Conservation (phyloP, 2,797 vertebrate genomes). For the Coilia nasus region DNA sequence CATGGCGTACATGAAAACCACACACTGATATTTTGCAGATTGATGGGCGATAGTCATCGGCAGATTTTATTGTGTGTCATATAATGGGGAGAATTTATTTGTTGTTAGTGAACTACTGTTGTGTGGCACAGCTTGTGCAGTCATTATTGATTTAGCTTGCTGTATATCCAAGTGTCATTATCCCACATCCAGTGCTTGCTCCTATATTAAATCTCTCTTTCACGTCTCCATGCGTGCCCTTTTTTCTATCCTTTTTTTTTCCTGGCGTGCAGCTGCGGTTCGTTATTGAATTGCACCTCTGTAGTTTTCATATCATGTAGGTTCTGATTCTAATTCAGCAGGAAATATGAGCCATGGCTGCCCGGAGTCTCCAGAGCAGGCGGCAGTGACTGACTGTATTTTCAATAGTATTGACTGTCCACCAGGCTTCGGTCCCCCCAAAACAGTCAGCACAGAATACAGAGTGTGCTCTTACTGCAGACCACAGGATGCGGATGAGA, state of each 20-base stretch:
- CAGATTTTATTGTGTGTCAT: constrained; percentile 49
- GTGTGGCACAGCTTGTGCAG: constrained; percentile 62
- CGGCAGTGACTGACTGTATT: constrained; percentile 77
- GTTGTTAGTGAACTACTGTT: constrained; percentile 61
- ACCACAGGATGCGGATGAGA: background rate
- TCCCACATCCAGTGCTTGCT: constrained; percentile 50
- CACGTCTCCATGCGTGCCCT: constrained; percentile 61
- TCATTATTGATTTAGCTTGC: constrained; percentile 70
- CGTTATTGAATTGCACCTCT: constrained; percentile 65
- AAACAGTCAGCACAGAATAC: constrained; percentile 65
- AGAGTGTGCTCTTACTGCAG: constrained; percentile 54
- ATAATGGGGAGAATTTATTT: constrained; percentile 56
- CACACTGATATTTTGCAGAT: constrained; percentile 41
- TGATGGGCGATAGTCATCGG: constrained; percentile 58
- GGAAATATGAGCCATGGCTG: constrained; percentile 72
- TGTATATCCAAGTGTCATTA: constrained; percentile 71
- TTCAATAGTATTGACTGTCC: constrained; percentile 76
- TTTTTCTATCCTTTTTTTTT: constrained; percentile 21
- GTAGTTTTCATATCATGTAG: constrained; percentile 63
- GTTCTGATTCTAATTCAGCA: constrained; percentile 74
- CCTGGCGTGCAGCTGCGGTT: constrained; percentile 55
- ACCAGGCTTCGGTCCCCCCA: constrained; percentile 59
- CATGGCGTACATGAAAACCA: background rate
- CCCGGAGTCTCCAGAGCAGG: constrained; percentile 57
- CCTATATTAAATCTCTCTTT: constrained; percentile 69